Conservation (phyloP, 2,797 vertebrate species). For the Sebastes alutus region DNA sequence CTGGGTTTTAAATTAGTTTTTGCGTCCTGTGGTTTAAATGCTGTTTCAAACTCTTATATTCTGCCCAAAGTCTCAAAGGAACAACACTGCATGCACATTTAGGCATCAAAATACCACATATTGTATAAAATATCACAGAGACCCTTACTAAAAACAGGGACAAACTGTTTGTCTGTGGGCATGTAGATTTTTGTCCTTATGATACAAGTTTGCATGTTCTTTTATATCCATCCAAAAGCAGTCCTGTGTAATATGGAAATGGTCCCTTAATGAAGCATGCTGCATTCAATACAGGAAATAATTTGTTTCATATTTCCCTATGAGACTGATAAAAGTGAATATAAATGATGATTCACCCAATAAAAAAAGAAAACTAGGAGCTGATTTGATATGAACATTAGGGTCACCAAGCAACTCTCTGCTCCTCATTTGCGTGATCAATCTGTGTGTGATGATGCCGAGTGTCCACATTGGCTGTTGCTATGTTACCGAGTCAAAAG, state of each 20-base stretch:
- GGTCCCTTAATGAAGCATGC: not conserved
- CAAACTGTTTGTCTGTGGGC: not conserved
- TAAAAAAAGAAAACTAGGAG: not conserved
- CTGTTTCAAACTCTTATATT: not conserved
- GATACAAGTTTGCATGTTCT: not conserved
- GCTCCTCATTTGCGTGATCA: not conserved
- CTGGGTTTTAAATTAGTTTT: conserved; percentile 9
- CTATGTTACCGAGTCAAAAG: conserved; percentile 38
- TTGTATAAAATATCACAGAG: not conserved
- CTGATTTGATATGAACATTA: not conserved
- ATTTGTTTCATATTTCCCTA: not conserved
- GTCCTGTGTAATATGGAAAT: not conserved
- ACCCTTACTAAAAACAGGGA: not conserved
- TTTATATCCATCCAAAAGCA: not conserved
- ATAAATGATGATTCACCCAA: not conserved
- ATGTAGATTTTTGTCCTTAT: not conserved
- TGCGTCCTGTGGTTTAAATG: not conserved
- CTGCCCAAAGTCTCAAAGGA: not conserved
- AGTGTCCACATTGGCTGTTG: conserved; percentile 29
- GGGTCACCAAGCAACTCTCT: not conserved
- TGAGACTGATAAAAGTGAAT: not conserved
- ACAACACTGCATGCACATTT: not conserved
- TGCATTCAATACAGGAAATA: not conserved
- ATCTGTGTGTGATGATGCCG: not conserved
- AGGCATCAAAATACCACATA: not conserved